Evolutionary conservation across 2,888 invertebrate species (phyloP).

Genomic region (Exocentrus adspersus): DNA sequence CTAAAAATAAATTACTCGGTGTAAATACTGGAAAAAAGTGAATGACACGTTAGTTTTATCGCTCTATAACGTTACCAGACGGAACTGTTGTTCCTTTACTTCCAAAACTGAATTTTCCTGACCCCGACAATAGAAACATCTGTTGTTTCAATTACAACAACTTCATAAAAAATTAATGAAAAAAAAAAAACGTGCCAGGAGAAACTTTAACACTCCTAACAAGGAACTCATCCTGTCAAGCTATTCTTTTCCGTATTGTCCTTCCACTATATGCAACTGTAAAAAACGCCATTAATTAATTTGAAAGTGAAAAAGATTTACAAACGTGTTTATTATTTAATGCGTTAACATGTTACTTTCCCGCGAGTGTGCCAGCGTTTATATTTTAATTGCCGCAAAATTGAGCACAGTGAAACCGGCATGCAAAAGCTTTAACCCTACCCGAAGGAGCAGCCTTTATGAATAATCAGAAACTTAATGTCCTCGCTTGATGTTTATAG

Average conservation of each 20-base stretch:
- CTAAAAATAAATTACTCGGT: background rate
- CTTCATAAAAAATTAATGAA: too few species aligned
- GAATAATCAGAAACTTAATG: background rate
- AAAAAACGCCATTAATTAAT: background rate
- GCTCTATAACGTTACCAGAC: too few species aligned
- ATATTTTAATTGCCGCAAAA: background rate
- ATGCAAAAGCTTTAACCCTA: background rate
- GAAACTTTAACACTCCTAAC: too few species aligned
- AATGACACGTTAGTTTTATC: background rate
- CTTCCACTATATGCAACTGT: too few species aligned
- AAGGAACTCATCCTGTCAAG: too few species aligned
- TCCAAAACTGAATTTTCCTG: too few species aligned
- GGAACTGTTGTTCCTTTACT: too few species aligned
- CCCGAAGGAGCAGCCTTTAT: too few species aligned
- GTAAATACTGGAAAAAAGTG: conserved; percentile 1
- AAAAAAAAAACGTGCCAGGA: too few species aligned
- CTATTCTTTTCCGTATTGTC: too few species aligned
- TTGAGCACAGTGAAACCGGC: background rate
- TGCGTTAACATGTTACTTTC: background rate
- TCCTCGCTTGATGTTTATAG: background rate
- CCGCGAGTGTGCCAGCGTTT: background rate
- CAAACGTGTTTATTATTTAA: background rate
- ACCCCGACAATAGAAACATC: too few species aligned
- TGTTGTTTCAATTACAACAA: too few species aligned
- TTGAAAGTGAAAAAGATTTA: background rate